Percentiles rank a stretch among this genome's conserved stretches.
Conservation (phyloP, 2,888 invertebrate species). For the Lasioglossum villosulum region DNA sequence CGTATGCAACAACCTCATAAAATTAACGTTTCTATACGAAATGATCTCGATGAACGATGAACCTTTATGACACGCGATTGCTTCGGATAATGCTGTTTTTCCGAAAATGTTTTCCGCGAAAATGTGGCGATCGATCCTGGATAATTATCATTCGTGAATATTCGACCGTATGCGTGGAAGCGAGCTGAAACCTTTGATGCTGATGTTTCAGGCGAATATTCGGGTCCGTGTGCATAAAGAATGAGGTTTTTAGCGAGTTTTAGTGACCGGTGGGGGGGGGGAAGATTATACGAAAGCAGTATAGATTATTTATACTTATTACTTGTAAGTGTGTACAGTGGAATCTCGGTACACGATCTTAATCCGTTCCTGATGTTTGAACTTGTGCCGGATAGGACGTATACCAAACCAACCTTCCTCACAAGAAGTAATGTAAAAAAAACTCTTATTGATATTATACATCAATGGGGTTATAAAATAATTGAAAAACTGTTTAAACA, state of each 20-base stretch:
- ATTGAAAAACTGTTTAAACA: no score
- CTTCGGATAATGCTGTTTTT: slow-evolving; percentile 1
- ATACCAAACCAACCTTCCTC: no score
- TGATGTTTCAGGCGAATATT: neutral
- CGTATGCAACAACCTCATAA: neutral
- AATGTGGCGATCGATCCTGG: neutral
- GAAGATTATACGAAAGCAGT: neutral
- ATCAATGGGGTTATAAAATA: no score
- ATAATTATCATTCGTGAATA: neutral
- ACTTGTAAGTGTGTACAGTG: neutral
- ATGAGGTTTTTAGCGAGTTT: neutral
- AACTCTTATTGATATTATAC: no score
- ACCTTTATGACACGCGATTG: neutral
- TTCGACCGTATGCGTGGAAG: neutral
- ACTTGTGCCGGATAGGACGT: no score
- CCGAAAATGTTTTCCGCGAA: neutral
- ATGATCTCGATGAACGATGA: neutral
- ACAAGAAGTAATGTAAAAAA: no score
- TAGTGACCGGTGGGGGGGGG: neutral
- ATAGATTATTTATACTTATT: neutral
- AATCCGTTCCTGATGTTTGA: no score
- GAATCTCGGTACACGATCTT: no score
- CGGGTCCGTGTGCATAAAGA: neutral
- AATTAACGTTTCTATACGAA: neutral
- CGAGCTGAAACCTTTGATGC: neutral